phyloP scores from a whole-genome alignment of 2,113 vertebrate genomes.

The Mixornis gularis region DNA sequence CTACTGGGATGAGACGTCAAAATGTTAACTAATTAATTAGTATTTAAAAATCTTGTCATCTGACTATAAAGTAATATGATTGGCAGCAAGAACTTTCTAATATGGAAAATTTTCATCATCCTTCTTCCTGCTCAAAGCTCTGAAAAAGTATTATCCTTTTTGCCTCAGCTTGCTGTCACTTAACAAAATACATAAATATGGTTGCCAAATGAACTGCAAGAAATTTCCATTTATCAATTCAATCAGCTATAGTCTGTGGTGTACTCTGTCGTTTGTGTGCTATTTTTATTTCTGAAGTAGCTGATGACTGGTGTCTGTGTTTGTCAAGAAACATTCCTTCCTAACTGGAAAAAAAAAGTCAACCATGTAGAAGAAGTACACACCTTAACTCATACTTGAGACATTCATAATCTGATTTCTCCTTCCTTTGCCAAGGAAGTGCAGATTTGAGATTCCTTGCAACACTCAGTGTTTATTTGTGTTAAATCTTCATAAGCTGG shows the following conservation, averaged over 20 bases:
- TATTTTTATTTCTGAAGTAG: slow-evolving; percentile 43
- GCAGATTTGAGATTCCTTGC: neutral
- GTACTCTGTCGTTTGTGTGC: neutral
- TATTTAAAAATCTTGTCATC: neutral
- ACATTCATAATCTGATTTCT: neutral
- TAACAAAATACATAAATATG: neutral
- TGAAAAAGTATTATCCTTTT: neutral
- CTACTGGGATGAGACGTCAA: neutral
- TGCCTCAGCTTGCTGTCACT: neutral
- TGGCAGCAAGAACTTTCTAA: neutral
- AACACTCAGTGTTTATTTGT: neutral
- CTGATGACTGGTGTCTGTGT: slow-evolving; percentile 17
- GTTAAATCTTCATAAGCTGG: neutral
- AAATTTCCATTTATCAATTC: neutral
- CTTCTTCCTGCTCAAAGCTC: neutral
- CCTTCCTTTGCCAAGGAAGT: neutral
- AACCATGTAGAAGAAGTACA: neutral
- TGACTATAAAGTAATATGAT: neutral
- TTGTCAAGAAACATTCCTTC: slow-evolving; percentile 34
- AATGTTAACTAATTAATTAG: neutral
- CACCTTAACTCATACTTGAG: slow-evolving; percentile 34
- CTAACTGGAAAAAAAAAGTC: neutral
- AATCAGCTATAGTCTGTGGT: neutral
- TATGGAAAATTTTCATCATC: neutral
- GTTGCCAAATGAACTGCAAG: neutral